Base-by-base conservation (phyloP, 1,140 invertebrate species). In the Neomicropteryx cornuta region DNA sequence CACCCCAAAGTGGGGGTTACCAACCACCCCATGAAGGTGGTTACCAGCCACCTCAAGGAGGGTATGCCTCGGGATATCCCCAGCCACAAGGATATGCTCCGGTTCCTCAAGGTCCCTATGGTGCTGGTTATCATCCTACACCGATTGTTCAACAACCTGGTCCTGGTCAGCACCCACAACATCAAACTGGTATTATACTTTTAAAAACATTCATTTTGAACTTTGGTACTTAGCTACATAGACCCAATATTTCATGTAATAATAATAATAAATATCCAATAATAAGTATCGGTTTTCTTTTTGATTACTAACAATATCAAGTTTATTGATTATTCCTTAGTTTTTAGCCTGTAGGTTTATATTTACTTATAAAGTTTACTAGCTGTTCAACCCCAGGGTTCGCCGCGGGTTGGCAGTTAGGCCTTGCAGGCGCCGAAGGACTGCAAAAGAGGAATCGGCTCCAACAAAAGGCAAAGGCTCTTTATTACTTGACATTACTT, bases 71-170 rank as follows among this genome's bases (percentile, higher is more conserved):
- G 19, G 56, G 55, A 8, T 60, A 56, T 28, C 52, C 56, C 30
- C 55, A 56, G 18, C 49, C 53, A 20, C 39, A 43, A 18, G 56
- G 56, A n/a, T n/a, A n/a, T n/a, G n/a, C n/a, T n/a, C n/a, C n/a
- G n/a, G n/a, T n/a, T n/a, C n/a, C n/a, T n/a, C n/a, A 17, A 31
- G 4, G 58, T 55, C 33, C 51, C 55, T 24, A 47, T 49, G 14
- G 44, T 39, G 4, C 51, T 43, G 22, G 41, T 41, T 32, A 45
- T 4, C 44, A 49, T 43, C 38, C 50, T 32, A 46, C 44, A 18
- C 60, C 62, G 31, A 47, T 67, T 4, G 37, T 64, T 4, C 60
- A 66, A 38, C 65, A 68, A 36, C 62, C 62, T 19, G 53, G 38
- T 16, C 49, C 57, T 4, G 53, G 55, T 45, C 45, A 33, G 29